Evolutionary conservation across 2,113 vertebrate species (phyloP), one percentile per base, ranked within the genome.

Genomic region (Misgurnus anguillicaudatus): DNA sequence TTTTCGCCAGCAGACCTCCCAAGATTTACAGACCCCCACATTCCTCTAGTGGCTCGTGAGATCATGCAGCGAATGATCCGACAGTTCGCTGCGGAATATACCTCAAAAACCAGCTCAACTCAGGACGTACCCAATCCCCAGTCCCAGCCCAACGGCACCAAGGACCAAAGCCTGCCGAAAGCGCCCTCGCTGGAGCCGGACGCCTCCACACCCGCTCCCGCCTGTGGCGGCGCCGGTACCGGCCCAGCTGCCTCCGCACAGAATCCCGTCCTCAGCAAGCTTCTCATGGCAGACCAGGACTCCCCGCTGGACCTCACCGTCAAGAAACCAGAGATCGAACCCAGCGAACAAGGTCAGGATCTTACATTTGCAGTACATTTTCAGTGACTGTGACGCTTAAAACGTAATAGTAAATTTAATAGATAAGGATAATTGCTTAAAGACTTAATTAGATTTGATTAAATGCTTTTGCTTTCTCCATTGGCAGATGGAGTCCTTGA

Each of bases 31-130:
- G 95, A 97, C 94, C 95, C 96, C 81, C 95, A 94, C 94, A 98
- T 97, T 94, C 95, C 97, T 94, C 91, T 98, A 95, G 96, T 98
- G 95, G 96, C 97, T 94, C 95, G 95, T 91, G 95, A 98, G 95
- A 99, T 99, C 93, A 98, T 99, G 96, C 97, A 99, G 96, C 95
- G 94, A 96, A 99, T 99, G 97, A 98, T 98, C 93, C 95, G 95
- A 92, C 96, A 98, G 94, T 98, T 99, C 93, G 96, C 97, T 94
- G 95, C 95, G 90, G 96, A 99, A 99, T 99, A 98, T 99, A 99
- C 98, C 97, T 99, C 97, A 98, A 98, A 99, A 96, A 98, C 92
- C 92, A 95, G 92, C 92, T 94, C 93, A 94, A 95, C 97, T 98
- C 97, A 99, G 97, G 97, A 98, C 93, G 93, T 94, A 89, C 95